phyloP scores from a whole-genome alignment of 2,113 vertebrate genomes.

The Passer domesticus region DNA sequence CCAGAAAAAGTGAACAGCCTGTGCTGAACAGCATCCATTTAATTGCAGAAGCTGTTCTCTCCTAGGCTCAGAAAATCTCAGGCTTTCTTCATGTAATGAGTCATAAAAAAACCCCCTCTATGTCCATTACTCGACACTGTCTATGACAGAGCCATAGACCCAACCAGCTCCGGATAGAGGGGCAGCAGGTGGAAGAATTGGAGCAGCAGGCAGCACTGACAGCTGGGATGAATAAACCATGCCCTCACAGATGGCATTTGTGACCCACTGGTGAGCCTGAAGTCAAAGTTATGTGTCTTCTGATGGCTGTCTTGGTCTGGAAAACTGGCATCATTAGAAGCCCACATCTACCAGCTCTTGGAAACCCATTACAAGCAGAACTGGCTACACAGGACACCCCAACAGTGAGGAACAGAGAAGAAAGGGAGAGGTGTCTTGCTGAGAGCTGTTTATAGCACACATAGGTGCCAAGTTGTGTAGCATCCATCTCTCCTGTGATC shows the following conservation, averaged over 20 bases:
- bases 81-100: neutral
- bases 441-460: neutral
- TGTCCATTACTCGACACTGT: neutral
- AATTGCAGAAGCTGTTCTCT: neutral
- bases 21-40: neutral
- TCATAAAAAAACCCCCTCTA: neutral
- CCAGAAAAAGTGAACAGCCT: neutral
- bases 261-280: neutral
- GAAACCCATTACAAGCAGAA: neutral
- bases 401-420: neutral
- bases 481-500: neutral
- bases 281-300: neutral
- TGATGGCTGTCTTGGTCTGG: neutral
- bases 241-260: neutral
- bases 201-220: neutral
- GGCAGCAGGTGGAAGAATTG: neutral
- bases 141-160: neutral
- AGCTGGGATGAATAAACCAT: neutral
- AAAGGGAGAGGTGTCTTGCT: neutral
- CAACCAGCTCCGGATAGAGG: neutral
- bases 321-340: neutral
- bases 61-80: neutral
- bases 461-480: neutral
- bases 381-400: neutral
- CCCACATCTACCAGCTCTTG: neutral